phyloP scores from a whole-genome alignment of 2,797 vertebrate genomes.

The Urocyon cinereoargenteus region DNA sequence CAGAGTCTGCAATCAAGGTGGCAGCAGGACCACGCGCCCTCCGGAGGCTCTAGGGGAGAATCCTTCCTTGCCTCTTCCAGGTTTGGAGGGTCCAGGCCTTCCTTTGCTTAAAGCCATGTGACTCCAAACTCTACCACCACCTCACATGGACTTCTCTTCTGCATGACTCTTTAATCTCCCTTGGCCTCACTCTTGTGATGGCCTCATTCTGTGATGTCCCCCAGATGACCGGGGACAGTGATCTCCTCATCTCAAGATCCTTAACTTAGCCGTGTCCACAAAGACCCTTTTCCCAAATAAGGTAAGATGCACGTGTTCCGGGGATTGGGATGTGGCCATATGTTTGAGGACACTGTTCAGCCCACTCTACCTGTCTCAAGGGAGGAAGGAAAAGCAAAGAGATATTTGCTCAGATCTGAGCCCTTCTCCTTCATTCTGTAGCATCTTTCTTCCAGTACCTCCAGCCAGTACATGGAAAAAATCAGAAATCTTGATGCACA shows the following conservation, averaged over 20 bases:
- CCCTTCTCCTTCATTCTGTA: not conserved
- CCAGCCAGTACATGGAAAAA: not conserved
- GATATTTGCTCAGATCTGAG: not conserved
- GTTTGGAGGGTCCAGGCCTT: not conserved
- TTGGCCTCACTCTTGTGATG: not conserved
- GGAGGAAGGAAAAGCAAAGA: not conserved
- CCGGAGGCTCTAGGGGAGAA: not conserved
- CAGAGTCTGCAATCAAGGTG: not conserved
- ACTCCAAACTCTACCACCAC: not conserved
- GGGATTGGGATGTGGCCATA: not conserved
- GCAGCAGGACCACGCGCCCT: rapidly evolving
- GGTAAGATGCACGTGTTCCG: not conserved
- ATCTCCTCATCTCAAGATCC: not conserved
- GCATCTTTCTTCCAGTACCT: not conserved
- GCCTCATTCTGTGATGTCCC: not conserved
- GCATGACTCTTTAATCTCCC: not conserved
- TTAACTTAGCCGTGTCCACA: not conserved
- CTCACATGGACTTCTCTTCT: not conserved
- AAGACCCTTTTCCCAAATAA: not conserved
- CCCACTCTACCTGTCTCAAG: too few relatives aligned
- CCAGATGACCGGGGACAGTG: not conserved
- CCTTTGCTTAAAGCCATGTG: rapidly evolving
- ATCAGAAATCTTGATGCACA: not conserved
- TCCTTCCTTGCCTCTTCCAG: not conserved
- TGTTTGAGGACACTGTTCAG: not conserved